Evolutionary conservation across 2,797 vertebrate species (phyloP).

Genomic region (Sebastes minor): DNA sequence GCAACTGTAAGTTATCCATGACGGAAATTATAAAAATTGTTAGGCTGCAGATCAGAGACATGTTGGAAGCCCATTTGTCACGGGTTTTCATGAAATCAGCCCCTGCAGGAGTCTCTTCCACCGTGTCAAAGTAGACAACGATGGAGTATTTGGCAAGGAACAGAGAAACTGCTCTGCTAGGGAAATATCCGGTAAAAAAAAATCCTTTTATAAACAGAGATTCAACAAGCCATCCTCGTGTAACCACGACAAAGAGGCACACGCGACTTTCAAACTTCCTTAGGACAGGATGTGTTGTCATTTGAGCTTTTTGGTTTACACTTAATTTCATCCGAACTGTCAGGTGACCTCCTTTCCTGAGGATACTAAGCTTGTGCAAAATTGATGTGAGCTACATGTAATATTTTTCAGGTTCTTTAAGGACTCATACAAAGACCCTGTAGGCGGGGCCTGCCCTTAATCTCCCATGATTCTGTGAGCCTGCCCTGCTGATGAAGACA

Average conservation of each 20-base stretch:
- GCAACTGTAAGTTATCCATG: constrained; percentile 22
- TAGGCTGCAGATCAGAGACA: constrained; percentile 36
- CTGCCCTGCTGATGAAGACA: neutral
- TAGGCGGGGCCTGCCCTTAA: neutral
- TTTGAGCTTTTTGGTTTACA: constrained; percentile 7
- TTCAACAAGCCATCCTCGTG: constrained; percentile 30
- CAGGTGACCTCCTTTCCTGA: neutral
- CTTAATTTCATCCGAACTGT: constrained; percentile 4
- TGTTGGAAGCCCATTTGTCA: constrained; percentile 34
- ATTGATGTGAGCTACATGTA: neutral
- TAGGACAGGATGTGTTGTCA: constrained; percentile 25
- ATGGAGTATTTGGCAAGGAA: constrained; percentile 34
- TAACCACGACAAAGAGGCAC: constrained; percentile 40
- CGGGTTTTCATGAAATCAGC: constrained; percentile 28
- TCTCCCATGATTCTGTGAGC: neutral
- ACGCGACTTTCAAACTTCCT: neutral
- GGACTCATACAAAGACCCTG: neutral
- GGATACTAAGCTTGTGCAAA: neutral
- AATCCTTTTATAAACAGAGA: constrained; percentile 52
- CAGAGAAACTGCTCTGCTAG: constrained; percentile 25
- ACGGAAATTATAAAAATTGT: constrained; percentile 35
- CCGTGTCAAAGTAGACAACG: constrained; percentile 28
- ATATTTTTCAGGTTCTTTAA: constrained; percentile 3
- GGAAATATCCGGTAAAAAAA: constrained; percentile 13
- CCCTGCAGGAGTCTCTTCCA: constrained; percentile 16